Evolutionary conservation across 2,797 vertebrate species (phyloP), one percentile per base, ranked within the genome.

Genomic region (Poecilia wingei): DNA sequence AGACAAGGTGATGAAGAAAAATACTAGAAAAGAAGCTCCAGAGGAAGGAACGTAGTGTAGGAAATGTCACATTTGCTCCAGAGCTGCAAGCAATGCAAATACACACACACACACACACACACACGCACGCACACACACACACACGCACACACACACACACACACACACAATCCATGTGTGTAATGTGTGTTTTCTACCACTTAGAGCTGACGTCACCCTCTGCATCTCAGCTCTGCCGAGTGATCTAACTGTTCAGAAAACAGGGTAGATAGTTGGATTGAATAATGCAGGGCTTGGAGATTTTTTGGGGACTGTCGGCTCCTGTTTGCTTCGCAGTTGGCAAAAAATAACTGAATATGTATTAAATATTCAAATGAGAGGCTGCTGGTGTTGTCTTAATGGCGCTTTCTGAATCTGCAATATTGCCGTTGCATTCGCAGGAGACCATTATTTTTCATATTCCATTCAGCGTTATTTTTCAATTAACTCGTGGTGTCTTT

Each of bases 281-380:
- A 91, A 94, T 91, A 92, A 91, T 90, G 84, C 72, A 89, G 78
- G 72, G 55, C 75, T 82, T 16, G 70, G 82, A 77, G 84, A 84
- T 85, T 91, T 84, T 31, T 6, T n/a, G 69, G 75, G 46, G 46
- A 25, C 77, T 69, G 88, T 85, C 86, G 72, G 82, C 77, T 89
- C 74, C 79, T 75, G 80, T 88, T 88, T 87, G 83, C 78, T 78
- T 91, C 85, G 85, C 66, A 49, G 57, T 45, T 25, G 66, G 85
- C 82, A 86, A 84, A 87, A 93, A 91, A 55, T 86, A 92, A 88
- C 86, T 84, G 86, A 87, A 92, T 89, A 84, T 77, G 84, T 68
- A 89, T 94, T 22, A 93, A 93, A 93, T 93, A 93, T 93, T 93
- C 76, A 93, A 88, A 81, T 20, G 55, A 66, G 14, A 39, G 6